Evolutionary conservation across 1,140 invertebrate species (phyloP).

Genomic region (Drosophila pallidifrons): DNA sequence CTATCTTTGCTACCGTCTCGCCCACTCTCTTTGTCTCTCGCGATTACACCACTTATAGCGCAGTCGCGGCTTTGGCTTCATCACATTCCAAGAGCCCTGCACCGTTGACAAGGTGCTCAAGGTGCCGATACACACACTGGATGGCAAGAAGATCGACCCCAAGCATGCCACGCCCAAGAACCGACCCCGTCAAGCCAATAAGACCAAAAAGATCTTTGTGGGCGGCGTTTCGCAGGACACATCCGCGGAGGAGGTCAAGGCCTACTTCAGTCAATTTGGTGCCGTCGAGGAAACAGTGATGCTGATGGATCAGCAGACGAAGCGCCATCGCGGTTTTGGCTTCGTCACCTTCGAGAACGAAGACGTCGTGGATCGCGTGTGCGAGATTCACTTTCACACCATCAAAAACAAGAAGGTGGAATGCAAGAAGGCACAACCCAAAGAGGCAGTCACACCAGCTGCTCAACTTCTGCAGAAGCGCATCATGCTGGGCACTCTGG

Average conservation of each 20-base stretch:
- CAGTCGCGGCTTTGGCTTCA: constrained; percentile 97
- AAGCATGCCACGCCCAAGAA: constrained; percentile 97
- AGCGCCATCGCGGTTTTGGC: constrained; percentile 95
- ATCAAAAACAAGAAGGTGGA: constrained; percentile 97
- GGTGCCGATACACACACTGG: constrained; percentile 95
- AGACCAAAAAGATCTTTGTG: constrained; percentile 96
- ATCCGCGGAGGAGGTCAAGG: constrained; percentile 95
- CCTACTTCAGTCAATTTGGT: constrained; percentile 96
- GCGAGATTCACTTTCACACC: constrained; percentile 96
- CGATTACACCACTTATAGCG: constrained; percentile 88
- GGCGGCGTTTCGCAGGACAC: constrained; percentile 96
- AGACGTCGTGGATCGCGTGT: constrained; percentile 95
- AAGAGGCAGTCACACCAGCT: constrained; percentile 92
- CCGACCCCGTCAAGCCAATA: constrained; percentile 92
- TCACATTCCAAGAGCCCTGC: constrained; percentile 95
- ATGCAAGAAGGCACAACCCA: constrained; percentile 96
- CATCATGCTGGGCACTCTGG: constrained; percentile 89
- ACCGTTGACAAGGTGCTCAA: constrained; percentile 95
- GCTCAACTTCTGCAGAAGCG: constrained; percentile 90
- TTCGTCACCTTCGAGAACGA: constrained; percentile 97
- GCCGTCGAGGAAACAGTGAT: constrained; percentile 97
- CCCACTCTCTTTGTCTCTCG: constrained; percentile 35
- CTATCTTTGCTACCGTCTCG: constrained; percentile 29
- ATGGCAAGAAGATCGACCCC: constrained; percentile 97
- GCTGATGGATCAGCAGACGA: constrained; percentile 97